Evolutionary conservation across 2,113 vertebrate species (phyloP), one percentile per base, ranked within the genome.

Genomic region (Nycticebus coucang): DNA sequence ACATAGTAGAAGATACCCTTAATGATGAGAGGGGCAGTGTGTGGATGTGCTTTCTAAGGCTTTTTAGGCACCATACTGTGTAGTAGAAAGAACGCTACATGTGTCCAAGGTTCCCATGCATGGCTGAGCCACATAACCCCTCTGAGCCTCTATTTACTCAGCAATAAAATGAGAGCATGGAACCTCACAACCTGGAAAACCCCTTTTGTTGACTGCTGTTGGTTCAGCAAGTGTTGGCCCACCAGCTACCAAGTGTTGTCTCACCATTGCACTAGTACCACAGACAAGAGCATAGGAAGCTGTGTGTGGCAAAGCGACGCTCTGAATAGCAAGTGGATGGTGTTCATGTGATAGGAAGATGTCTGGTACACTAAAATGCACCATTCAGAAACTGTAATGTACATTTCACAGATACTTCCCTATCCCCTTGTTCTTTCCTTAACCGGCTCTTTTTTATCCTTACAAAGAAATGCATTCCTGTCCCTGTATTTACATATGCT

Each of bases 401-500:
- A 33, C 22, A 75, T 89, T 79, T 82, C 62, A 79, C 24, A 71
- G 66, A 80, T 24, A 24, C 69, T 82, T 79, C 77, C 28, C 92
- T 26, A 13, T 11, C 24, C 50, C 26, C 62, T 28, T 35, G 6
- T 80, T 88, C 50, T 92, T 95, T 96, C 64, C 71, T 89, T 86
- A 84, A 71, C 1, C 59, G 45, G 22, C 26, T 69, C 21, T 55
- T 22, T 83, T 57, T 55, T 14, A 11, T 41, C 4, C 24, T 14
- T 77, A 69, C 66, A 88, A 83, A 91, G 53, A 88, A 93, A 83
- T 93, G 59, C 14, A 89, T 87, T 89, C 62, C 69, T 92, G 30
- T 94, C 60, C 83, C 35, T 64, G 4, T 96, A 79, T 91, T 96
- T 96, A 89, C 59, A 93, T 75, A 53, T 87, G 50, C 68, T 83